Conservation (phyloP, 1,140 invertebrate species). For the Drosophila neocordata region DNA sequence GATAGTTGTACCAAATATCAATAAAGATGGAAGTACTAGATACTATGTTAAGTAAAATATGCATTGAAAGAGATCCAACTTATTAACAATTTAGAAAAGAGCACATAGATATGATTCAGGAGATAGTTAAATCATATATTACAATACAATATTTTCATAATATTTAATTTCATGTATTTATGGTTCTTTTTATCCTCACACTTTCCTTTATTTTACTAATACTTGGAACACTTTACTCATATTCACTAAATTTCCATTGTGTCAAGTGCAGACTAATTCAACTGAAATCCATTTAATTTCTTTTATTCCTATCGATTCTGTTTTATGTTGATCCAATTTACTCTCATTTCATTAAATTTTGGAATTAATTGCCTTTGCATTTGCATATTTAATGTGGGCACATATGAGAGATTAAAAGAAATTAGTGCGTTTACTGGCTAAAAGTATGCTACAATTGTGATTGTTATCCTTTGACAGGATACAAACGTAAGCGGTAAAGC, state of each 20-base stretch:
- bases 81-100: too few relatives aligned
- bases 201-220: too few relatives aligned
- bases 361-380: not conserved
- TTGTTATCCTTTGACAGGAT: slow-evolving; percentile 14
- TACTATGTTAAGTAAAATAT: too few relatives aligned
- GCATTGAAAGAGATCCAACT: too few relatives aligned
- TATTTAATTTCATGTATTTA: too few relatives aligned
- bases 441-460: slow-evolving; percentile 35
- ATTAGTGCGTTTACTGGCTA: slow-evolving; percentile 28
- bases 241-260: not conserved
- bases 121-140: too few relatives aligned
- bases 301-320: not conserved
- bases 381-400: not conserved
- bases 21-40: too few relatives aligned
- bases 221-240: not conserved
- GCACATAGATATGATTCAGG: too few relatives aligned
- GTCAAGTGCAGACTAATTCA: not conserved
- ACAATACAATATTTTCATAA: too few relatives aligned
- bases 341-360: not conserved
- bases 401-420: not conserved
- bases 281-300: not conserved
- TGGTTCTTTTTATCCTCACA: too few relatives aligned
- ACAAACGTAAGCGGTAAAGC: slow-evolving; percentile 27
- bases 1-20: too few relatives aligned
- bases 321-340: not conserved